Evolutionary conservation across 2,888 invertebrate species (phyloP).

Genomic region (Aethes cnicana): DNA sequence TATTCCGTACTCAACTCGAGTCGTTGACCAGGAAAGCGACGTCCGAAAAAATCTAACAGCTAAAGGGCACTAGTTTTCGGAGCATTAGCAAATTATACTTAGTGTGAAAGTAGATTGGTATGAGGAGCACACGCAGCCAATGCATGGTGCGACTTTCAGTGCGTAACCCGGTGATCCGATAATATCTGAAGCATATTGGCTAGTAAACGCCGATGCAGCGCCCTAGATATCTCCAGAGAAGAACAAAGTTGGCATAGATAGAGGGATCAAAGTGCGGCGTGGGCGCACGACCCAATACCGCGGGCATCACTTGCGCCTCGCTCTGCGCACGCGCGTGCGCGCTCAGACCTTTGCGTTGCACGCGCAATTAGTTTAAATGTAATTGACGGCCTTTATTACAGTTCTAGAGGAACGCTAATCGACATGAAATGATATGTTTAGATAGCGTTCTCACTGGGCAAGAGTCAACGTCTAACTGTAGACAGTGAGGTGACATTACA

Average conservation of each 20-base stretch:
- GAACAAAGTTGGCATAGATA: slow-evolving; percentile 80
- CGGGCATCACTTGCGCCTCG: slow-evolving; percentile 34
- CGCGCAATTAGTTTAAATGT: slow-evolving; percentile 55
- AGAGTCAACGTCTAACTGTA: slow-evolving; percentile 3
- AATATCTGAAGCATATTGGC: slow-evolving; percentile 53
- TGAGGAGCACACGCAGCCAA: slow-evolving; percentile 12
- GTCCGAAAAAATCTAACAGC: slow-evolving; percentile 5
- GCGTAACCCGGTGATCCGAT: slow-evolving; percentile 47
- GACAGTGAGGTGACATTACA: slow-evolving; percentile 17
- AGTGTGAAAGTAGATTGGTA: not conserved
- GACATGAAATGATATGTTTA: slow-evolving; percentile 26
- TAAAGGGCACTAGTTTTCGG: not conserved
- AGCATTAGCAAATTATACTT: not conserved
- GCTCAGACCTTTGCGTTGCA: slow-evolving; percentile 65
- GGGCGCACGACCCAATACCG: slow-evolving; percentile 79
- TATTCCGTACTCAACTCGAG: slow-evolving; percentile 24
- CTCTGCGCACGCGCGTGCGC: slow-evolving; percentile 51
- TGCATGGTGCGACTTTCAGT: slow-evolving; percentile 36
- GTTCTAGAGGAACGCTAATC: slow-evolving; percentile 40
- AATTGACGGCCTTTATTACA: slow-evolving; percentile 50
- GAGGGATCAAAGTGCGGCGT: slow-evolving; percentile 78
- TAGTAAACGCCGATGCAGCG: slow-evolving; percentile 58
- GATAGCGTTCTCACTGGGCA: slow-evolving; percentile 25
- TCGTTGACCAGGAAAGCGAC: slow-evolving; percentile 41
- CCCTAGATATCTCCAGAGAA: slow-evolving; percentile 72